Evolutionary conservation across 2,888 invertebrate genomes (phyloP).

Genomic region (Plebejus melissa): DNA sequence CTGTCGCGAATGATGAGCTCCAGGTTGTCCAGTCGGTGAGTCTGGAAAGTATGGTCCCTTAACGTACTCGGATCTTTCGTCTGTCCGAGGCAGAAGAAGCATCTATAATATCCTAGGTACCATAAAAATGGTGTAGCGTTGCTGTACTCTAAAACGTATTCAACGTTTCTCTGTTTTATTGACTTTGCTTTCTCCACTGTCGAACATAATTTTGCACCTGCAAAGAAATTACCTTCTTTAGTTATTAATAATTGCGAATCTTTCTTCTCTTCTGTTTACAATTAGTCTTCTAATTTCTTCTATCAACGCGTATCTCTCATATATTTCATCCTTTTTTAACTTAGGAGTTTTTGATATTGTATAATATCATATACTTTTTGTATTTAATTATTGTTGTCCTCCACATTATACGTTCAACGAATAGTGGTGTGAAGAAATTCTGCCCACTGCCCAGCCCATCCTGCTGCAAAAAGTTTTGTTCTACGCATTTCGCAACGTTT

Average conservation of each 20-base stretch:
- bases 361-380: no score
- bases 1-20: slow-evolving; percentile 63
- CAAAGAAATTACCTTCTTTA: slow-evolving; percentile 53
- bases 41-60: slow-evolving; percentile 54
- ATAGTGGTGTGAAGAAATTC: no score
- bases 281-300: not conserved
- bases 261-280: no score
- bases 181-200: slow-evolving; percentile 68
- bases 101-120: slow-evolving; percentile 65
- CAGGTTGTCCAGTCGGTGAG: slow-evolving; percentile 59
- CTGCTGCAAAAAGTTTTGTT: no score
- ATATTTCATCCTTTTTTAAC: not conserved
- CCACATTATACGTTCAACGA: no score
- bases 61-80: slow-evolving; percentile 59
- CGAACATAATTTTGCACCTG: slow-evolving; percentile 63
- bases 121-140: slow-evolving; percentile 70
- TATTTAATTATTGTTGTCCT: no score
- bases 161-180: slow-evolving; percentile 63
- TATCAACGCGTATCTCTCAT: not conserved
- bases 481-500: no score
- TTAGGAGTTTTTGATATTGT: no score
- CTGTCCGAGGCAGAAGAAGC: slow-evolving; percentile 65
- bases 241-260: not conserved
- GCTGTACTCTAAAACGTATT: slow-evolving; percentile 66
- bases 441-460: no score